Evolutionary conservation across 2,797 vertebrate species (phyloP).

Genomic region (Crocodylus rhombifer): DNA sequence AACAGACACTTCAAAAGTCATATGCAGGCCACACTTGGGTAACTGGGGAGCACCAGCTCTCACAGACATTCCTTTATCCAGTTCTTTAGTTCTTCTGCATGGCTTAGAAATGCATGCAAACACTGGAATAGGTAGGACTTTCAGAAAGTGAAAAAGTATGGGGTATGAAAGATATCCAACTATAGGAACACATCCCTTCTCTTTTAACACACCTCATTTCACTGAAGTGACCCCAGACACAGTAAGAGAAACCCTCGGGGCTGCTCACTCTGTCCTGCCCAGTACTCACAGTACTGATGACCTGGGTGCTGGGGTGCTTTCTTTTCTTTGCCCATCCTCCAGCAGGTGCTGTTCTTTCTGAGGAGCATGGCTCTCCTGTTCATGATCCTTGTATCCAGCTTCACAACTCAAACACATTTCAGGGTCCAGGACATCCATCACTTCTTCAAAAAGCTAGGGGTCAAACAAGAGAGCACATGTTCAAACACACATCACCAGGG

Average conservation of each 20-base stretch:
- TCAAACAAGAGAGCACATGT: not conserved
- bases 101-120: not conserved
- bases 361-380: not conserved
- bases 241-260: not conserved
- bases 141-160: not conserved
- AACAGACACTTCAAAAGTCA: not conserved
- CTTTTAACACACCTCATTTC: not conserved
- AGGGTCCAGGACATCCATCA: slow-evolving; percentile 81
- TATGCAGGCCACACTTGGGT: not conserved
- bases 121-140: not conserved
- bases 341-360: not conserved
- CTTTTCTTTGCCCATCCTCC: not conserved
- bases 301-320: not conserved
- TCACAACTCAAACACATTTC: slow-evolving; percentile 66
- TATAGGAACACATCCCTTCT: not conserved
- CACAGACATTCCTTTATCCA: not conserved
- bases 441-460: slow-evolving; percentile 82
- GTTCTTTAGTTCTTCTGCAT: not conserved
- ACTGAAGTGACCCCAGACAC: not conserved
- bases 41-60: not conserved
- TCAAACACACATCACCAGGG: not conserved
- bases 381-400: slow-evolving; percentile 23
- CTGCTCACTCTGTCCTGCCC: not conserved
- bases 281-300: not conserved
- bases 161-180: not conserved